These are phyloP conservation scores for Embiotoca jacksoni DNA, from an alignment of 2,113 vertebrate genomes.

Conservation along the genomic window DNA sequence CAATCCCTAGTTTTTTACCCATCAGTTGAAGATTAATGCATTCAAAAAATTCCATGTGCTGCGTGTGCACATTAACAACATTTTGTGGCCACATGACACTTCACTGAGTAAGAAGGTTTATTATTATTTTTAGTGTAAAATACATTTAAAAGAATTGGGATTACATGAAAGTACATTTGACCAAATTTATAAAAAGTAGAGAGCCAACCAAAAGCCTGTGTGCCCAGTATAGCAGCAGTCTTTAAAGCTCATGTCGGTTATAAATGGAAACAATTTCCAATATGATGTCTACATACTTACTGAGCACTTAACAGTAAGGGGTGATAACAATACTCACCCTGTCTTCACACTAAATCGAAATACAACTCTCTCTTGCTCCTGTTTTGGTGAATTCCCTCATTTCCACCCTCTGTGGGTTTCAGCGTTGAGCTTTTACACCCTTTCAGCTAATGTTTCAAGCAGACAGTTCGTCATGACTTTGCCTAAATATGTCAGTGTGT, in stretches of 20 bases:
- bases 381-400: constrained; percentile 28
- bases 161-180: too few species aligned
- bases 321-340: constrained; percentile 37
- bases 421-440: constrained; percentile 27
- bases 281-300: constrained; percentile 32
- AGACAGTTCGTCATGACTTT: constrained; percentile 65
- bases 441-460: constrained; percentile 49
- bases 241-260: not conserved
- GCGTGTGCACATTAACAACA: too few species aligned
- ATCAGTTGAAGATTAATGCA: too few species aligned
- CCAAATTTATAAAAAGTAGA: not conserved
- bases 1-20: too few species aligned
- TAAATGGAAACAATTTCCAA: constrained; percentile 24
- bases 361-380: constrained; percentile 28
- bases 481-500: constrained; percentile 75
- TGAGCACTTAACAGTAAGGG: constrained; percentile 45
- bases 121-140: too few species aligned
- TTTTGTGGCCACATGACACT: too few species aligned
- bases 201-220: not conserved
- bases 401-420: not conserved
- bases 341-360: constrained; percentile 48
- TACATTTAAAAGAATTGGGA: not conserved
- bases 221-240: not conserved
- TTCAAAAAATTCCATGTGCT: too few species aligned
- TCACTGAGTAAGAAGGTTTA: too few species aligned